Base-by-base conservation (phyloP, 2,113 vertebrate genomes). In the Damaliscus lunatus region DNA sequence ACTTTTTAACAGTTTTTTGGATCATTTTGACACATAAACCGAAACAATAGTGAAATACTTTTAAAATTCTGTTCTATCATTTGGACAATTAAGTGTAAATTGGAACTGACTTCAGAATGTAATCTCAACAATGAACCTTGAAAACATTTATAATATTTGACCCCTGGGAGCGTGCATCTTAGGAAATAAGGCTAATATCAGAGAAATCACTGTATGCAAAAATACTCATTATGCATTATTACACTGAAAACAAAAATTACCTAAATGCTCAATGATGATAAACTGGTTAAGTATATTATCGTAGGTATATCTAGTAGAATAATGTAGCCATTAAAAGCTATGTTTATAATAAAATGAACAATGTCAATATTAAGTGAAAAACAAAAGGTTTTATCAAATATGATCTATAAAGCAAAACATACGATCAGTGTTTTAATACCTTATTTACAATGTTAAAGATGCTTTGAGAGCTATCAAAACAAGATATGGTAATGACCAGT, bases 91-190 rank as follows among this genome's bases (percentile, higher is more conserved):
- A 95, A 92, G 11, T 60, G 46, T 64, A 77, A 93, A 92, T 8
- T 90, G 29, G 25, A 93, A 90, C 48, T 94, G 91, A 95, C 3
- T 48, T 43, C 40, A 53, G 74, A 84, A 92, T 94, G 27, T n/a
- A 91, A 64, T 62, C 33, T 82, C 29, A 97, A 96, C 43, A 87
- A 52, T 15, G 19, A 96, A 52, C 12, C 40, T 95, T 89, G 92
- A 96, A 96, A 89, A 91, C 88, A 91, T 74, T 92, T 60, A 86
- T 82, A 93, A 80, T n/a, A 60, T 77, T 87, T 77, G 52, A 95
- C 33, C 40, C 55, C 33, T 92, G 62, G 27, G 46, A 97, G 53
- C 3, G 33, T 95, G 55, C 50, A 91, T 84, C 71, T 94, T 95
- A 83, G 36, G 46, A 96, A 95, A 85, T 50, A 93, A 92, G 33